phyloP scores from a whole-genome alignment of 2,113 vertebrate species.

The Litocranius walleri region DNA sequence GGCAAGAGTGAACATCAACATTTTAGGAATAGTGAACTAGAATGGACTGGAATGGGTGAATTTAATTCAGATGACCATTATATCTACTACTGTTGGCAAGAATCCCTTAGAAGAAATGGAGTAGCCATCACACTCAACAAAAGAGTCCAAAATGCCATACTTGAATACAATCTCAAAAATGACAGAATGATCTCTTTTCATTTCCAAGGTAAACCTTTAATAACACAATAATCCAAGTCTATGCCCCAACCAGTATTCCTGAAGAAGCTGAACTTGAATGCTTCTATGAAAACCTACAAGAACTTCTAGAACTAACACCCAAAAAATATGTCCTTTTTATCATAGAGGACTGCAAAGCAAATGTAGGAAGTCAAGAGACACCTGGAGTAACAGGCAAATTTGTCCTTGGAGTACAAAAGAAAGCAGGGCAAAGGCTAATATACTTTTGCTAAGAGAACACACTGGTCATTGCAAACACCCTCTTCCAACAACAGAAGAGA shows the following conservation, averaged over 20 bases:
- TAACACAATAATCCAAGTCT: not conserved
- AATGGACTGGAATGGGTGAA: not conserved
- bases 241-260: not conserved
- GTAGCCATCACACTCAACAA: not conserved
- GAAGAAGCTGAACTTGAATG: not conserved
- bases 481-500: not conserved
- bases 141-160: not conserved
- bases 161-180: not conserved
- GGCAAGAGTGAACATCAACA: not conserved
- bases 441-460: not conserved
- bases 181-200: not conserved
- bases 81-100: not conserved
- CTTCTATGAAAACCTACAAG: not conserved
- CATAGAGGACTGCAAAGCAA: not conserved
- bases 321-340: not conserved
- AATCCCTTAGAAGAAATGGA: not conserved
- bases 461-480: not conserved
- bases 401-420: not conserved
- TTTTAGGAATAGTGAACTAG: not conserved
- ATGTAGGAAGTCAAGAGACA: not conserved
- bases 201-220: not conserved
- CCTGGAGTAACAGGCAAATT: not conserved
- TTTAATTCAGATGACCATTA: not conserved
- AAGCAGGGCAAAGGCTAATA: not conserved
- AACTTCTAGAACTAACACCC: not conserved